phyloP scores from a whole-genome alignment of 2,888 invertebrate species.

The Parthenolecanium corni region DNA sequence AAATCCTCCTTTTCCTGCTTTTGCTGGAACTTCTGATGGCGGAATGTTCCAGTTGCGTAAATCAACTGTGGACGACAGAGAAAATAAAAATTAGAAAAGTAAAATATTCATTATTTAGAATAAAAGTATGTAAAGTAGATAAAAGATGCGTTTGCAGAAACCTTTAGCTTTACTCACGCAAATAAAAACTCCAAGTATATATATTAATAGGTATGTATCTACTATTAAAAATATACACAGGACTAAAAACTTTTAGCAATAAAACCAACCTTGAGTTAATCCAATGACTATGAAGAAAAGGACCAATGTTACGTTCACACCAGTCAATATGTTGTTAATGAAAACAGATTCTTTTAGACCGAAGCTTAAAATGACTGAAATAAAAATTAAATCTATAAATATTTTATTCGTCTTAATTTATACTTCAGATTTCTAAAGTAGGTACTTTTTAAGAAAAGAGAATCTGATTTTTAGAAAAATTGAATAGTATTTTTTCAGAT shows the following conservation, averaged over 20 bases:
- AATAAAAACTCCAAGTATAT: too few species aligned
- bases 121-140: background rate
- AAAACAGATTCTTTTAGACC: constrained; percentile 68
- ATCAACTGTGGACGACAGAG: constrained; percentile 41
- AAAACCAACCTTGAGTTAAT: constrained; percentile 3
- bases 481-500: background rate
- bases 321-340: constrained; percentile 66
- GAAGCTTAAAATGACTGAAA: constrained; percentile 51
- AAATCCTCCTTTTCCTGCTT: constrained; percentile 44
- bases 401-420: too few species aligned
- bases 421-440: background rate
- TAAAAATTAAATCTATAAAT: background rate
- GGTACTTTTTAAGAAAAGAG: background rate
- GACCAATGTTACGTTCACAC: constrained; percentile 62
- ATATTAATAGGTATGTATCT: too few species aligned
- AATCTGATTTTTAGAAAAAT: background rate
- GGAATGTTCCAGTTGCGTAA: constrained; percentile 46
- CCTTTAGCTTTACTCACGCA: background rate
- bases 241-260: too few species aligned
- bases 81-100: background rate
- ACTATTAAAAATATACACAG: too few species aligned
- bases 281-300: constrained; percentile 52
- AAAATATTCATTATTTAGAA: background rate
- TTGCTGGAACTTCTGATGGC: constrained; percentile 38
- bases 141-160: background rate